Evolutionary conservation across 2,888 invertebrate genomes (phyloP), one percentile per base, ranked within the genome.

Genomic region (Platypus cylindrus): DNA sequence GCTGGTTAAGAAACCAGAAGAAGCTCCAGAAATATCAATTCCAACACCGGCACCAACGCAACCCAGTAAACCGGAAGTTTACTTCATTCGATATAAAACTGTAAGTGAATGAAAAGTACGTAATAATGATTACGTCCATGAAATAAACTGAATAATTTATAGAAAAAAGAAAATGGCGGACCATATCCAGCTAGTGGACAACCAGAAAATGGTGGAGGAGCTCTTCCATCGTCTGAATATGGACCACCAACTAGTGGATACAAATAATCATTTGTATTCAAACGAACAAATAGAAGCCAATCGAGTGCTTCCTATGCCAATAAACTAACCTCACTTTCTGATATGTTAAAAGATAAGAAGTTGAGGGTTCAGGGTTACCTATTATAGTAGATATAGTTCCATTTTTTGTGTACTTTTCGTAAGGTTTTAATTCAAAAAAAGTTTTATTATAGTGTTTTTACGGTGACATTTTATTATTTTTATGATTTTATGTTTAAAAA

Each of bases 31-130:
- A 38, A 70, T 85, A 41, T 70, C 75, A 27, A 73, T 86, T 46
- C 85, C 86, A 2, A 78, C 82, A 8, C 78, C 81, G 3, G 76
- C 77, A 28, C 83, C 86, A 26, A 86, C 86, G 22, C 84, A 84
- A 55, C 86, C 86, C 29, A 78, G 81, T 67, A 86, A 86, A 60
- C 86, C 86, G 4, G 86, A 86, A 66, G 86, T 86, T 34, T 86
- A 84, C 70, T 86, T 86, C 69, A 86, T 86, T 68, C 77, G 84
- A 66, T 87, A 86, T 66, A 82, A 82, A 65, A 81, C 81, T 75
- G 80, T 80, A 63, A 55, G 59, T 37, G 17, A 36, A 12, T n/a
- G 12, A 9, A 14, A 17, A 20, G 11, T n/a, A 17, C 22, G 8
- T 20, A 27, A 28, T 30, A 20, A 12, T 15, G n/a, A 17, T 17